Base-by-base conservation (phyloP, 2,113 vertebrate genomes). In the Rissa tridactyla region DNA sequence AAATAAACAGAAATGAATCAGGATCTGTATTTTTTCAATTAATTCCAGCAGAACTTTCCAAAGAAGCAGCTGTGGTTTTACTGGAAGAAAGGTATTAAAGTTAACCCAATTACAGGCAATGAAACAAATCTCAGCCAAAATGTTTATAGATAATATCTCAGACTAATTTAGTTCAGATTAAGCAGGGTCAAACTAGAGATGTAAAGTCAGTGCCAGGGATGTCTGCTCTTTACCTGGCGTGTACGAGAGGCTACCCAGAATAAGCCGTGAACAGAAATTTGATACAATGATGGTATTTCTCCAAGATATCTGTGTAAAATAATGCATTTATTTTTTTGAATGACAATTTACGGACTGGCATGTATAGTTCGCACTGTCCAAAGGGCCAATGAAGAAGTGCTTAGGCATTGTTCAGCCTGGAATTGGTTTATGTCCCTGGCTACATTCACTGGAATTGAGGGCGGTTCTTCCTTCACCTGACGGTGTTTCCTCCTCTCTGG, bases 291-390 rank as follows among this genome's bases (percentile, higher is more conserved):
- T 6, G 3, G 29, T 18, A 10, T 13, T 76, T 85, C 90, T 22
- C 54, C 26, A 18, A 29, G 20, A 2, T 4, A 15, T 12, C 12
- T 20, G 3, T 34, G 46, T 40, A 16, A 78, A 61, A 62, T 5
- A 3, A 3, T 2, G 9, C 6, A 10, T 8, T 0, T 57, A 32
- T 55, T n/a, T 60, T 36, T n/a, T 47, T 12, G 15, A n/a, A 13
- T 10, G 15, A 4, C 8, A 30, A 9, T 14, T 22, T 69, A 13
- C 3, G 7, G 29, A 13, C 55, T 76, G 36, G 2, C 5, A 5
- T 2, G 27, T 54, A 8, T 36, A 38, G 27, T 18, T 70, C 25
- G 46, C 1, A 2, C 0, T 7, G 18, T 14, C 25, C 27, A 13
- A 42, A 51, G 61, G 9, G 4, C 13, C 71, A 18, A 8, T 4